Evolutionary conservation across 1,140 invertebrate species (phyloP), one percentile per base, ranked within the genome.

Genomic region (Sitophilus oryzae): DNA sequence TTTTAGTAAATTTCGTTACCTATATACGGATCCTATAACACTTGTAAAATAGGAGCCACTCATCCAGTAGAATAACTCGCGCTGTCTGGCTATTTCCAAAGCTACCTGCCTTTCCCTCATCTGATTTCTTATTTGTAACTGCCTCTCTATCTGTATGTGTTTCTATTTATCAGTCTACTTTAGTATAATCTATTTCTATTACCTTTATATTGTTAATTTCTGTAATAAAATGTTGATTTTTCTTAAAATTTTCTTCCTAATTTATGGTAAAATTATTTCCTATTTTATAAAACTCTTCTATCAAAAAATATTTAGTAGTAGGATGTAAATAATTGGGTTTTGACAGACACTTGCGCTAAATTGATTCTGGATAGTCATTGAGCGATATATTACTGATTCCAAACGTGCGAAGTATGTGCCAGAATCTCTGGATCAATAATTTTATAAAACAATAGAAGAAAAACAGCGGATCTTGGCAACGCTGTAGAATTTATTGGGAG

Each of bases 71-170:
- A 86, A 83, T 14, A 86, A 67, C 66, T 90, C 87, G 52, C 87
- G 71, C 46, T 79, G 76, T 65, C 79, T 76, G 4, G 86, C 86
- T 35, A 89, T 77, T 69, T 84, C 77, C 70, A 85, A 71, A 0
- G 88, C 86, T 67, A 82, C 77, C 70, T 84, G 77, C 51, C 84
- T 71, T 70, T 89, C 83, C 61, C 85, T 76, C 74, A 89, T 82
- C 68, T 86, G 83, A 73, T 86, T 86, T 67, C 85, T 84, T 78
- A 89, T 79, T 65, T 88, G 85, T 59, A 90, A 82, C 73, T 88
- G 86, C 40, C 83, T 70, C 62, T 85, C 83, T 67, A 85, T 73
- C 82, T 84, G 56, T 49, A 63, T 65, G 47, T 15, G 52, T 59
- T 52, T 50, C 53, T 25, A 42, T 30, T 35, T 19, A 50, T 41